phyloP scores from a whole-genome alignment of 1,140 invertebrate genomes.

The Chironomus striatipennis region DNA sequence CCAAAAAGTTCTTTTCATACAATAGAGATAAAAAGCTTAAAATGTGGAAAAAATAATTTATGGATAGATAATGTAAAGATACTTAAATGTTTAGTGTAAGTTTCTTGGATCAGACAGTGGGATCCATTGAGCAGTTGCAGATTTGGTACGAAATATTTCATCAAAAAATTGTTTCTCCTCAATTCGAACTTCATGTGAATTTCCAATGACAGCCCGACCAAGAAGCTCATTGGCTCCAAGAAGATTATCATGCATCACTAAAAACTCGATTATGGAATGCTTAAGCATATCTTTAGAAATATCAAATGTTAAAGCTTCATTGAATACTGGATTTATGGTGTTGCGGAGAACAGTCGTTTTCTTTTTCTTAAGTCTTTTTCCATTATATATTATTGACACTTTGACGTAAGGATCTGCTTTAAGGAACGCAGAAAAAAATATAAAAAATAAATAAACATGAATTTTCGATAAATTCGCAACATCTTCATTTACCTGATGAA shows the following conservation, averaged over 20 bases:
- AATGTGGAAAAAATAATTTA: not conserved
- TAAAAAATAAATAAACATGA: conserved; percentile 14
- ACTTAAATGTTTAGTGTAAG: not conserved
- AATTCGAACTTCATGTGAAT: conserved; percentile 39
- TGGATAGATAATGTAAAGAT: no score
- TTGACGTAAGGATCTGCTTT: conserved; percentile 72
- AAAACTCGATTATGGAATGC: conserved; percentile 45
- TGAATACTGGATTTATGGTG: conserved; percentile 76
- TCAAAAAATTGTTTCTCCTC: conserved; percentile 46
- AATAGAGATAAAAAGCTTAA: not conserved
- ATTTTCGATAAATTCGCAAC: conserved; percentile 32
- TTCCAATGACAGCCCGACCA: conserved; percentile 43
- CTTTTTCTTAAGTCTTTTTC: conserved; percentile 75
- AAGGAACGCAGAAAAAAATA: conserved; percentile 25
- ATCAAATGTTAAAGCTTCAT: conserved; percentile 80
- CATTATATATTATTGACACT: conserved; percentile 67
- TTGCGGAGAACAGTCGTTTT: conserved; percentile 82
- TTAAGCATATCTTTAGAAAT: conserved; percentile 50
- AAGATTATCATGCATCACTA: conserved; percentile 45
- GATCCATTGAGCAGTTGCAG: conserved; percentile 49
- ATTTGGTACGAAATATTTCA: conserved; percentile 47
- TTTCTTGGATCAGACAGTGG: conserved; percentile 39
- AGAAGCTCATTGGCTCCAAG: conserved; percentile 44
- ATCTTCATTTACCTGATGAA: conserved; percentile 38
- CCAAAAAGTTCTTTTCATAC: not conserved